Evolutionary conservation across 2,888 invertebrate genomes (phyloP).

Genomic region (Lasioglossum morio): DNA sequence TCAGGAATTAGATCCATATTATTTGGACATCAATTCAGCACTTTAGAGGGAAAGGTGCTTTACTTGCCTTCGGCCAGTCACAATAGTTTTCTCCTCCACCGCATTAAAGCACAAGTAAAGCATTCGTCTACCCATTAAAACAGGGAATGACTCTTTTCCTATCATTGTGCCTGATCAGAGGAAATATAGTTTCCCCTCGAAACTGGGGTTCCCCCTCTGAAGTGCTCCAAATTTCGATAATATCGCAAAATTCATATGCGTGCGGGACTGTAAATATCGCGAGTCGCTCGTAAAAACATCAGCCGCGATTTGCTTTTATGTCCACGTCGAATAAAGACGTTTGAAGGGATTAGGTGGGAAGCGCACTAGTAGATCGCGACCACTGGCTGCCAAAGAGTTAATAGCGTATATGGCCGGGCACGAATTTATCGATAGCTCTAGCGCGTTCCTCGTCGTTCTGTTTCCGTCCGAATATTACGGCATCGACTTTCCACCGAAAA

Average conservation of each 20-base stretch:
- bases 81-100: not conserved
- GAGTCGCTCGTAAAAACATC: conserved; percentile 9
- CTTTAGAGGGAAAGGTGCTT: not conserved
- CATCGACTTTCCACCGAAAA: conserved; percentile 3
- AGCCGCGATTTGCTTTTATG: not conserved
- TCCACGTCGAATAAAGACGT: conserved; percentile 38
- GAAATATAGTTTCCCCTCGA: not conserved
- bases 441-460: not conserved
- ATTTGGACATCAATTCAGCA: not conserved
- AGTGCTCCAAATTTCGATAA: not conserved
- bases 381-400: not conserved
- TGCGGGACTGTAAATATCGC: not conserved
- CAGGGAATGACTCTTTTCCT: not conserved
- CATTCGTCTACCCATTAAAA: not conserved
- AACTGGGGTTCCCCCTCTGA: not conserved
- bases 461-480: conserved; percentile 10
- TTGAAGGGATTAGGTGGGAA: conserved; percentile 29
- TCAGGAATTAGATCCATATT: not conserved
- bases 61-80: no score
- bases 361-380: not conserved
- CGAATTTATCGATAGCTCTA: conserved; percentile 37
- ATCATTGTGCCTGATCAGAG: not conserved
- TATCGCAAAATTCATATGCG: not conserved
- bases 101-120: not conserved
- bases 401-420: not conserved